Conservation (phyloP, 2,888 invertebrate genomes). For the Neoaliturus tenellus region DNA sequence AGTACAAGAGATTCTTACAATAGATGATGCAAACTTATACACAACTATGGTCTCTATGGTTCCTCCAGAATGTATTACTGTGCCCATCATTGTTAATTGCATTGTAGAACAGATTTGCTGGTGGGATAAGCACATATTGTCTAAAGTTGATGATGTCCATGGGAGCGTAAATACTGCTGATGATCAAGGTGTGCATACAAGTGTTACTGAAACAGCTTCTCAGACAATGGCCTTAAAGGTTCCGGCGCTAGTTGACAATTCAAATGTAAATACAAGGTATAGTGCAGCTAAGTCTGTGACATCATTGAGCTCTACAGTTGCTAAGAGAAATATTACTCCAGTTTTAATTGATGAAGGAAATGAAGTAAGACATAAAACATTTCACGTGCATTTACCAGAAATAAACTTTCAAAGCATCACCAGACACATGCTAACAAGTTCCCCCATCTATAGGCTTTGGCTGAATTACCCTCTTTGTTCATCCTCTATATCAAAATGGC, state of each 20-base stretch:
- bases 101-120: slow-evolving; percentile 20
- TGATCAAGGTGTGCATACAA: too few relatives aligned
- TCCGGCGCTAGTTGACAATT: too few relatives aligned
- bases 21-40: slow-evolving; percentile 11
- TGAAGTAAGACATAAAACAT: slow-evolving; percentile 4
- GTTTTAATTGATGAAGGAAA: slow-evolving; percentile 13
- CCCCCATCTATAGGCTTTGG: slow-evolving; percentile 27
- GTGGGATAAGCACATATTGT: slow-evolving; percentile 4
- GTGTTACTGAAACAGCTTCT: too few relatives aligned
- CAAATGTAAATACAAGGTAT: too few relatives aligned
- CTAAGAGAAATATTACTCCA: neutral
- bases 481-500: slow-evolving; percentile 1
- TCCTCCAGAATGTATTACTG: neutral
- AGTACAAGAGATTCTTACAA: neutral
- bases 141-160: neutral
- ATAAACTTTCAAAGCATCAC: slow-evolving; percentile 17
- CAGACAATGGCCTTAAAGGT: too few relatives aligned
- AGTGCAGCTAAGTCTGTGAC: too few relatives aligned
- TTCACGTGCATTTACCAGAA: slow-evolving; percentile 7
- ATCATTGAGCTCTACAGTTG: neutral
- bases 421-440: neutral
- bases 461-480: neutral
- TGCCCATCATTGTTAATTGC: neutral
- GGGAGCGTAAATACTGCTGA: too few relatives aligned
- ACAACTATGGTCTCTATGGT: slow-evolving; percentile 26